phyloP scores from a whole-genome alignment of 1,140 invertebrate species.

The Pinna nobilis region DNA sequence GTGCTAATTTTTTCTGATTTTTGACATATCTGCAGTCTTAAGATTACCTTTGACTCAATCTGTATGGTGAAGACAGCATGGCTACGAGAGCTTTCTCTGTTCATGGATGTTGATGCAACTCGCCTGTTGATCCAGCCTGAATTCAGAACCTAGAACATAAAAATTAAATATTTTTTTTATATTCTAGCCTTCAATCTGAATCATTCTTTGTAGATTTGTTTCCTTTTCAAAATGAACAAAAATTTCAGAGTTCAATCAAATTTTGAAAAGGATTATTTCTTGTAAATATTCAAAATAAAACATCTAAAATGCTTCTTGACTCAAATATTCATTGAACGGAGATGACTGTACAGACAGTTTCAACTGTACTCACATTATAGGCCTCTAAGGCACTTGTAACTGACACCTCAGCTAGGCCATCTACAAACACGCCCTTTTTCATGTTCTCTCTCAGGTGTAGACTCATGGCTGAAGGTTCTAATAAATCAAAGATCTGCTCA shows the following conservation, averaged over 20 bases:
- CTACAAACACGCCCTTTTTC: constrained; percentile 71
- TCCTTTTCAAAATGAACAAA: too few relatives aligned
- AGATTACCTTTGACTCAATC: constrained; percentile 69
- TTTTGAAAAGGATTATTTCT: too few relatives aligned
- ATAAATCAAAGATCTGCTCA: constrained; percentile 75
- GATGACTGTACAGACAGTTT: too few relatives aligned
- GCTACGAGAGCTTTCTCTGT: constrained; percentile 73
- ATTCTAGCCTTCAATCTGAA: too few relatives aligned
- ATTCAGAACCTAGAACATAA: constrained; percentile 65
- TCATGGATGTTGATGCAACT: constrained; percentile 74
- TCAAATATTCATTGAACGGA: too few relatives aligned
- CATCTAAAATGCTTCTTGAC: too few relatives aligned
- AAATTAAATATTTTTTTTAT: too few relatives aligned
- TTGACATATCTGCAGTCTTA: too few relatives aligned
- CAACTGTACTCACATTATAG: constrained; percentile 65
- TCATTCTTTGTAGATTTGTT: too few relatives aligned
- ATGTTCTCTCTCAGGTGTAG: constrained; percentile 71
- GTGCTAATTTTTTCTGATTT: too few relatives aligned
- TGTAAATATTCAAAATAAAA: too few relatives aligned
- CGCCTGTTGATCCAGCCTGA: constrained; percentile 68
- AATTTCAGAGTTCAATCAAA: too few relatives aligned
- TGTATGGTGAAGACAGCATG: constrained; percentile 74
- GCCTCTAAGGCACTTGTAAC: constrained; percentile 66
- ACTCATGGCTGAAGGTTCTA: constrained; percentile 66
- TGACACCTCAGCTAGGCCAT: constrained; percentile 67